A percentile compares a stretch with the other conserved stretches of the same genome.
Conservation (phyloP, 1,140 invertebrate species). For the Sesamia nonagrioides region DNA sequence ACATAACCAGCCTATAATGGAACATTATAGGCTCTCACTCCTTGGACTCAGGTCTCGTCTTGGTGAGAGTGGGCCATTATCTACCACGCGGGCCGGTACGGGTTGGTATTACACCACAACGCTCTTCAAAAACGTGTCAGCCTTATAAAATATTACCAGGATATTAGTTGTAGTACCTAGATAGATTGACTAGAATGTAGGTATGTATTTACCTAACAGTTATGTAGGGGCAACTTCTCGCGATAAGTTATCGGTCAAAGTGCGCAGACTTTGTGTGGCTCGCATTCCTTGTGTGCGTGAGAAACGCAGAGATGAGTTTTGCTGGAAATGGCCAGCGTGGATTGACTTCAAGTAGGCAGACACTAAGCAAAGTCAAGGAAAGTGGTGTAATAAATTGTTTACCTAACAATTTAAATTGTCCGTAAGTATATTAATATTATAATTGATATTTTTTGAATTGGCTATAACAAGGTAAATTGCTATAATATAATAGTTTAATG, state of each 20-base stretch:
- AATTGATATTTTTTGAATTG: too few relatives aligned
- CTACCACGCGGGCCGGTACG: too few relatives aligned
- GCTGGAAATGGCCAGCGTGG: neutral
- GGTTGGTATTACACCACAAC: neutral
- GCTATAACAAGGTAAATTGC: too few relatives aligned
- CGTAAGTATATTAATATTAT: too few relatives aligned
- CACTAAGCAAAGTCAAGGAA: too few relatives aligned
- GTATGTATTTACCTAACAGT: conserved; percentile 35
- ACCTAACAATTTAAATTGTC: too few relatives aligned
- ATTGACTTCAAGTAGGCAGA: neutral
- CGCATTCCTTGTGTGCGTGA: conserved; percentile 38
- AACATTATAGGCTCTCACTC: too few relatives aligned
- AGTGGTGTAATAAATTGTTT: too few relatives aligned
- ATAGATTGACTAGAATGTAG: conserved; percentile 24
- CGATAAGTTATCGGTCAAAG: conserved; percentile 49
- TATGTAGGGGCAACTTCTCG: conserved; percentile 34
- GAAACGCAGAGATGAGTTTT: neutral
- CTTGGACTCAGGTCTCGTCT: too few relatives aligned
- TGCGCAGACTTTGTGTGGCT: conserved; percentile 42
- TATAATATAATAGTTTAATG: too few relatives aligned
- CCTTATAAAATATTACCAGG: neutral
- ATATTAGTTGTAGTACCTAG: conserved; percentile 9
- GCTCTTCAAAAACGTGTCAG: neutral
- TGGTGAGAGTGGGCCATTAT: too few relatives aligned
- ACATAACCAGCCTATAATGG: too few relatives aligned